Percentiles rank a stretch among this genome's conserved stretches.
These are phyloP conservation scores for Ichneumoninae sp. DNA, from an alignment of 2,888 invertebrate genomes.

Conservation along the genomic window DNA sequence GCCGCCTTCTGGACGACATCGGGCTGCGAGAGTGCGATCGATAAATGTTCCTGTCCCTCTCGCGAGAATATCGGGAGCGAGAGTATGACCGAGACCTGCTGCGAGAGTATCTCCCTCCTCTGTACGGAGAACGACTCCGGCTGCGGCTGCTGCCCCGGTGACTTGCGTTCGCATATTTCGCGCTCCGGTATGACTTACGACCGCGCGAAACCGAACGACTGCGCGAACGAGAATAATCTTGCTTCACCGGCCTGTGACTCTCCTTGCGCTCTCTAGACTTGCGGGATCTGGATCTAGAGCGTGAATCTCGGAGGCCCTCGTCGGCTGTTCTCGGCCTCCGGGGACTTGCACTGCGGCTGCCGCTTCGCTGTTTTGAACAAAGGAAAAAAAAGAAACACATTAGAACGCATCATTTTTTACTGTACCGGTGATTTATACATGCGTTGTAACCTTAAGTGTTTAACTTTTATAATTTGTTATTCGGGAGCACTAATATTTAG, in stretches of 20 bases:
- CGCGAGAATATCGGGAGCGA: constrained; percentile 86
- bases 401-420: background rate
- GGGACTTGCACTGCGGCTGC: constrained; percentile 81
- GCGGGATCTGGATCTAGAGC: constrained; percentile 83
- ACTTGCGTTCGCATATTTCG: constrained; percentile 69
- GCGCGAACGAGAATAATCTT: constrained; percentile 82
- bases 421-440: too few relatives aligned
- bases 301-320: constrained; percentile 79
- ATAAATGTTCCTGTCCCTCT: constrained; percentile 87
- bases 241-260: constrained; percentile 79
- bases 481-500: too few relatives aligned
- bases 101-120: constrained; percentile 87
- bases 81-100: constrained; percentile 87
- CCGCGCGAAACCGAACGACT: constrained; percentile 83
- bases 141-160: constrained; percentile 84
- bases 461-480: too few relatives aligned
- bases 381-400: background rate
- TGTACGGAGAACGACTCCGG: constrained; percentile 87
- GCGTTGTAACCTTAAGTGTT: too few relatives aligned
- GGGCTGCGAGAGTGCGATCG: constrained; percentile 91
- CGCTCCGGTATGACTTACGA: constrained; percentile 80
- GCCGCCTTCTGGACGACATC: constrained; percentile 92
- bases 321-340: constrained; percentile 77
- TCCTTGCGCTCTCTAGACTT: constrained; percentile 81
- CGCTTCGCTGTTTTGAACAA: constrained; percentile 74